Conservation (phyloP, 2,888 invertebrate genomes). For the Chamaedrilus cognettii region DNA sequence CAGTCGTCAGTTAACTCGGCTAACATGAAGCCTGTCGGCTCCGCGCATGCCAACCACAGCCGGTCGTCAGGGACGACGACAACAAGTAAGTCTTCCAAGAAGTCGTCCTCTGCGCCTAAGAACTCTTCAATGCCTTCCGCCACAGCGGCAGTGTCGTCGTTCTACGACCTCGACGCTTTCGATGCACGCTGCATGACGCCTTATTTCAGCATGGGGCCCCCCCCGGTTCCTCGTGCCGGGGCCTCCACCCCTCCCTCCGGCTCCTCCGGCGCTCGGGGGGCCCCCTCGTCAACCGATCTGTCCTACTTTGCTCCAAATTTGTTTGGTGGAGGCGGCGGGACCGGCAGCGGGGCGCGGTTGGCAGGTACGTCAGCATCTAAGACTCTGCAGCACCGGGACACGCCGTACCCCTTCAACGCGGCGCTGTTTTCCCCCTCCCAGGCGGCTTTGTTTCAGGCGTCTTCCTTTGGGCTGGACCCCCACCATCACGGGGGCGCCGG, state of each 20-base stretch:
- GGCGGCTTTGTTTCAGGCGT: constrained; percentile 49
- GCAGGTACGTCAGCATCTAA: constrained; percentile 44
- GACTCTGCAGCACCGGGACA: constrained; percentile 46
- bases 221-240: not conserved
- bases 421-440: constrained; percentile 48
- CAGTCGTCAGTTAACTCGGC: not conserved
- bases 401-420: constrained; percentile 46
- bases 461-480: constrained; percentile 49
- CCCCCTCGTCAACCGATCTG: constrained; percentile 48
- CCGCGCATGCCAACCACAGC: not conserved
- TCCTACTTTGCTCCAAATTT: constrained; percentile 50
- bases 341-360: constrained; percentile 35
- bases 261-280: constrained; percentile 48
- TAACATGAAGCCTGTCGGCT: not conserved
- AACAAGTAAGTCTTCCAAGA: constrained; percentile 16
- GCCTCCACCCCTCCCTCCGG: constrained; percentile 46
- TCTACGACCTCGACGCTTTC: constrained; percentile 15
- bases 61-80: constrained; percentile 3
- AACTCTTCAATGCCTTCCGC: not conserved
- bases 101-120: not conserved
- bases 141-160: not conserved
- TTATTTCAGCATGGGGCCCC: constrained; percentile 10
- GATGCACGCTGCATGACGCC: constrained; percentile 15
- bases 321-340: constrained; percentile 45
- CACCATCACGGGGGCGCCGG: constrained; percentile 44